Percentiles rank a stretch among this genome's conserved stretches.
phyloP scores from a whole-genome alignment of 2,797 vertebrate species.

The Tinamus major region DNA sequence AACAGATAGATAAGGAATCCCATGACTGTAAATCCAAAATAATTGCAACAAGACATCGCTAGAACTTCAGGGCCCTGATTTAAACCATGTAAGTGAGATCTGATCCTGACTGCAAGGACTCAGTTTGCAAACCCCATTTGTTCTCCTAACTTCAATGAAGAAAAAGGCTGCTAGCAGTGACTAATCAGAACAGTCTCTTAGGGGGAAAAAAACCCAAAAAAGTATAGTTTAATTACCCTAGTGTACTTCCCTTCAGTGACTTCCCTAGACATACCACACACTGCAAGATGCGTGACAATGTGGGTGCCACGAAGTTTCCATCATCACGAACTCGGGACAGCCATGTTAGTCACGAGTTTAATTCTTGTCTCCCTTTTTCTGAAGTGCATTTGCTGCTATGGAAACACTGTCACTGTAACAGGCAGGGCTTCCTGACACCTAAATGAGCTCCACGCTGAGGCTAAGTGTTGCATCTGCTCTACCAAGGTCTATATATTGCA shows the following conservation, averaged over 20 bases:
- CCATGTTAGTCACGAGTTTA: conserved; percentile 61
- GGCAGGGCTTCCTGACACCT: conserved; percentile 43
- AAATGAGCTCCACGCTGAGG: conserved; percentile 25
- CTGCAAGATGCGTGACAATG: conserved; percentile 62
- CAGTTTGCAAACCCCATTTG: conserved; percentile 12
- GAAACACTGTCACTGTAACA: conserved; percentile 55
- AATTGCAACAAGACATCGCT: background rate
- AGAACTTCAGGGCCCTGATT: background rate
- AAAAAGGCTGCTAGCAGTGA: conserved; percentile 45
- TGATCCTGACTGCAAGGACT: background rate
- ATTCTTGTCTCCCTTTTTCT: conserved; percentile 48
- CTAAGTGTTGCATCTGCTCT: conserved; percentile 10
- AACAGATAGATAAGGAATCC: background rate
- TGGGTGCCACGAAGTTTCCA: conserved; percentile 53
- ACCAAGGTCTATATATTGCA: background rate
- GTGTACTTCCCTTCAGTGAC: conserved; percentile 17
- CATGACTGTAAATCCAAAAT: background rate
- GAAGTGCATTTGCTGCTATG: conserved; percentile 67
- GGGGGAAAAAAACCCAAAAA: conserved; percentile 9
- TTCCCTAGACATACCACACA: conserved; percentile 57
- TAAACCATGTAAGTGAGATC: background rate
- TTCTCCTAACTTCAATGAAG: conserved; percentile 37
- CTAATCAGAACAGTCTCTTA: conserved; percentile 49
- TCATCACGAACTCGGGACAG: conserved; percentile 37
- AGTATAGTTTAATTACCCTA: conserved; percentile 45